Conservation (phyloP, 92 coral and sea anemone genomes). For the Scolanthus callimorphus region DNA sequence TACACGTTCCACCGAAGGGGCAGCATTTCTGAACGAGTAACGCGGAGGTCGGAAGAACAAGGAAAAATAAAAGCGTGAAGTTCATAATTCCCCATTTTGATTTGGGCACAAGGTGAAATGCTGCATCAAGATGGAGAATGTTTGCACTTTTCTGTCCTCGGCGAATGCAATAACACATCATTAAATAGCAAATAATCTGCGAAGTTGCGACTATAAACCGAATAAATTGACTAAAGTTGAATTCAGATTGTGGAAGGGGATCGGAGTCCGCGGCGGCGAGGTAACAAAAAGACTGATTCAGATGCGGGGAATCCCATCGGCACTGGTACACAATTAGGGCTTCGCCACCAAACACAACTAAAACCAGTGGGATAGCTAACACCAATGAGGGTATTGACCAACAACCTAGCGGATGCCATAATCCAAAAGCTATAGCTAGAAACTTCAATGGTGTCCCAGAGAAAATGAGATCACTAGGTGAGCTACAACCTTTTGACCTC, state of each 20-base stretch:
- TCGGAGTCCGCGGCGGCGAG: background rate
- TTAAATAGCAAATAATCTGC: background rate
- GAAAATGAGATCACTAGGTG: no score
- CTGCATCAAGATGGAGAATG: background rate
- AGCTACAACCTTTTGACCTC: no score
- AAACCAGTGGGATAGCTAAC: background rate
- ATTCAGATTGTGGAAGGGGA: background rate
- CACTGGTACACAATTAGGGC: background rate
- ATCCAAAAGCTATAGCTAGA: conserved; percentile 1
- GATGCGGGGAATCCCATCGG: background rate
- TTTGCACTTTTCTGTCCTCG: background rate
- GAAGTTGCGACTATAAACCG: background rate
- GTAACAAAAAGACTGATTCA: background rate
- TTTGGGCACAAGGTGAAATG: conserved; percentile 18
- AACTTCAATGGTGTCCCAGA: background rate
- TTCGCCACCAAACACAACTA: background rate
- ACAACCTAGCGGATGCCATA: conserved; percentile 2
- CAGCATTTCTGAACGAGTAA: conserved; percentile 13
- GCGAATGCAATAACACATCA: conserved; percentile 4
- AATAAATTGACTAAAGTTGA: background rate
- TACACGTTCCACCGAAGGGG: conserved; percentile 2
- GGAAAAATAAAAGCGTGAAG: conserved; percentile 18
- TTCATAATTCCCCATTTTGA: conserved; percentile 31
- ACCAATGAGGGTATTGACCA: background rate
- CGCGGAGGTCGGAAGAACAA: conserved; percentile 20